Conservation (phyloP, 2,888 invertebrate genomes). For the Syrista parreyssii region DNA sequence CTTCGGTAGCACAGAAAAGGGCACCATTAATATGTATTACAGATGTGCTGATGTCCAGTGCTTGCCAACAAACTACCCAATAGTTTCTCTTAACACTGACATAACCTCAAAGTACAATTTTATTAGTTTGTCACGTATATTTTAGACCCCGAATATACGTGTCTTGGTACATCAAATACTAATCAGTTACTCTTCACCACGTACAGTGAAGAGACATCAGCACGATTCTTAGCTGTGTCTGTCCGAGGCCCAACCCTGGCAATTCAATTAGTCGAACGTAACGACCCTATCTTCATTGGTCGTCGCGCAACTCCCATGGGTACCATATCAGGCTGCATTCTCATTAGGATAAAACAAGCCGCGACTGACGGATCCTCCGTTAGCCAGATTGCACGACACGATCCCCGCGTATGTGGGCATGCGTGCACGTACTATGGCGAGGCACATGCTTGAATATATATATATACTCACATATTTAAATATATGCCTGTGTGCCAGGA, state of each 20-base stretch:
- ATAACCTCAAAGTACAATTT: background rate
- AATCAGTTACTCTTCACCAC: background rate
- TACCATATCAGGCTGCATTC: conserved; percentile 38
- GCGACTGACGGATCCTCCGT: conserved; percentile 17
- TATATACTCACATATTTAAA: background rate
- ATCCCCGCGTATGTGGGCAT: background rate
- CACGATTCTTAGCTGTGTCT: background rate
- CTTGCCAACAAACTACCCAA: background rate
- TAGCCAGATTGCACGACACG: conserved; percentile 8
- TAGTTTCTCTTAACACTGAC: background rate
- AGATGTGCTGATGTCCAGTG: background rate
- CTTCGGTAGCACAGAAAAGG: background rate
- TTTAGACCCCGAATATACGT: background rate
- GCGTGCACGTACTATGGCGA: background rate
- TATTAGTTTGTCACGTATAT: background rate
- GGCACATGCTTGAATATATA: background rate
- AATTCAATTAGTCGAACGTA: conserved; percentile 57
- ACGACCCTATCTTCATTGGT: conserved; percentile 55
- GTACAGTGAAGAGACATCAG: background rate
- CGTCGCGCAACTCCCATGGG: conserved; percentile 23
- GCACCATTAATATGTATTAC: no score
- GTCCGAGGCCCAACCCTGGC: conserved; percentile 26
- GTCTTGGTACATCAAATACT: background rate
- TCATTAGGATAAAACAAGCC: conserved; percentile 63
- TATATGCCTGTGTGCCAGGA: background rate